These are phyloP conservation scores for Ischnus inquisitorius DNA, from an alignment of 2,888 invertebrate genomes.

Conservation along the genomic window DNA sequence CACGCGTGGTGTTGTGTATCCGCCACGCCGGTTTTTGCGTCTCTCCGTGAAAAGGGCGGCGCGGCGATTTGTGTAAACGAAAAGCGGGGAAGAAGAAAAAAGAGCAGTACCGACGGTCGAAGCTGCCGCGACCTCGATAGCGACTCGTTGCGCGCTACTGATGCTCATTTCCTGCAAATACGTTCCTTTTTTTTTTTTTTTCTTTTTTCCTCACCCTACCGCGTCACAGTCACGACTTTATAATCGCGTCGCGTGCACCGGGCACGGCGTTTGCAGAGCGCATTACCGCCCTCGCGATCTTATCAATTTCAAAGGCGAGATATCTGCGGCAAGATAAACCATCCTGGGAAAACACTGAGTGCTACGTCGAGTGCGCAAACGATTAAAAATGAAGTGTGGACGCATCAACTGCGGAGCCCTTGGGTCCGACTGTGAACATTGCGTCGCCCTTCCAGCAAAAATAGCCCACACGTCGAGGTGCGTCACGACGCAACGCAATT, in stretches of 20 bases:
- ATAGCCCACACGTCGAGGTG: no score
- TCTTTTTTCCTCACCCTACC: no score
- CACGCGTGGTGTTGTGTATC: no score
- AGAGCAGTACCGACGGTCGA: neutral
- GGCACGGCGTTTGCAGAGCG: neutral
- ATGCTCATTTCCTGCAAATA: neutral
- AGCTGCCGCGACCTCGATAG: neutral
- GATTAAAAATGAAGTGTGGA: neutral
- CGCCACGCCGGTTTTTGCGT: neutral
- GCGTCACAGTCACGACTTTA: neutral
- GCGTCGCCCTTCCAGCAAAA: no score
- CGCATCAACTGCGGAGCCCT: no score
- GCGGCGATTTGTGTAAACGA: neutral
- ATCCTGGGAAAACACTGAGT: neutral
- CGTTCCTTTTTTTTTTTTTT: no score
- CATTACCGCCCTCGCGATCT: neutral
- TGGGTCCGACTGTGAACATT: no score
- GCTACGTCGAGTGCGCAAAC: no score
- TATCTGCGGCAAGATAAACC: neutral
- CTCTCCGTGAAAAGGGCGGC: neutral
- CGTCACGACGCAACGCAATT: neutral
- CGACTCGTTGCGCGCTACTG: neutral
- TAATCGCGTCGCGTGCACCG: slow-evolving; percentile 4
- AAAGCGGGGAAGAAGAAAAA: no score
- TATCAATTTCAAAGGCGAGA: neutral